Base-by-base conservation (phyloP, 2,113 vertebrate genomes). In the Calidris pygmaea region DNA sequence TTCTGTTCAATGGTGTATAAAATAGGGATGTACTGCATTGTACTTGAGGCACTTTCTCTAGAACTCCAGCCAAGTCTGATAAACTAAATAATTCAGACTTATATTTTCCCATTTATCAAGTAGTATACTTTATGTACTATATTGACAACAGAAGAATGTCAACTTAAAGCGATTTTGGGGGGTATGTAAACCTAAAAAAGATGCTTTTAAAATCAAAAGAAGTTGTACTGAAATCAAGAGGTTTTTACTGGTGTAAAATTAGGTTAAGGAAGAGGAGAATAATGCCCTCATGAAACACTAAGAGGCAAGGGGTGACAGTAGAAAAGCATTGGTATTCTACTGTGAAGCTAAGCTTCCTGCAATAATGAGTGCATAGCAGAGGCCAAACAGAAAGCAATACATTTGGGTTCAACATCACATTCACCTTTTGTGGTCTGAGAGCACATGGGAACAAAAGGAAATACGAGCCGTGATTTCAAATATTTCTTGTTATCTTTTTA, bases 61-160 rank as follows among this genome's bases (percentile, higher is more conserved):
- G 96, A 98, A 97, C 94, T 97, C 75, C 97, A 97, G 96, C 97
- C 97, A 98, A 98, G 96, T 98, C 97, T 98, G 98, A 94, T 98
- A 96, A 97, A 97, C 96, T 98, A 98, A 98, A 98, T 98, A 98
- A 98, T 98, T 99, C 97, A 98, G 98, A 67, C 62, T 96, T 97
- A 59, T 94, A 79, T 97, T 98, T 97, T 98, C 87, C 27, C 29
- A 12, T 91, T 95, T 94, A 37, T 27, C 53, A 70, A 96, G 90
- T 32, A 63, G 16, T 79, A 12, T 53, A 96, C 96, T 98, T 96
- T 97, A 96, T 89, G 23, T 32, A 93, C 96, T 98, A 85, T 97
- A 97, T 97, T 97, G 96, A 83, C 97, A 89, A 95, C 87, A 96
- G 95, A 97, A 97, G 78, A 83, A 35, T 17, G 12, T 70, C 11